Evolutionary conservation across 2,797 vertebrate genomes (phyloP).

Genomic region (Poecilia wingei): DNA sequence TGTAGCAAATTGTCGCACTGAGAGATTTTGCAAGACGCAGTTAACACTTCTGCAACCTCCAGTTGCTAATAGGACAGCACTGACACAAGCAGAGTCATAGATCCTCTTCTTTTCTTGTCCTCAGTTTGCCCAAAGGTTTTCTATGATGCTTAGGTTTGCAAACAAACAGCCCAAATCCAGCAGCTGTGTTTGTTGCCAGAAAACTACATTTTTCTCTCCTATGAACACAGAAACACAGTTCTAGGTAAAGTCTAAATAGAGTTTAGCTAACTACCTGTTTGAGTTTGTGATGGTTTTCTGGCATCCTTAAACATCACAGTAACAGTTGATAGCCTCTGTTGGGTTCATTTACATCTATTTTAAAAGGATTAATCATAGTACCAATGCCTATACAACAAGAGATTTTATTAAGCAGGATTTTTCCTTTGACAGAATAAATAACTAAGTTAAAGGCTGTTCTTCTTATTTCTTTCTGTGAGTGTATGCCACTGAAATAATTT

Average conservation of each 20-base stretch:
- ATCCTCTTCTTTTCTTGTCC: not conserved
- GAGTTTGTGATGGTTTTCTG: not conserved
- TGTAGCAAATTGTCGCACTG: not conserved
- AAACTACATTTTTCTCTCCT: not conserved
- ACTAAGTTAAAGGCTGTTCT: not conserved
- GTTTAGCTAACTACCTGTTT: not conserved
- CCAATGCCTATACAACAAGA: not conserved
- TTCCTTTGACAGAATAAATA: not conserved
- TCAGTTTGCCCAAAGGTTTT: not conserved
- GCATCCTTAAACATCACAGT: not conserved
- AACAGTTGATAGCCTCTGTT: not conserved
- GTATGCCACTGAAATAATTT: not conserved
- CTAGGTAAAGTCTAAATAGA: not conserved
- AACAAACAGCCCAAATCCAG: not conserved
- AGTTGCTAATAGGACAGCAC: not conserved
- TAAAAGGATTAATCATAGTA: not conserved
- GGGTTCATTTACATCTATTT: not conserved
- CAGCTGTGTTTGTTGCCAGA: not conserved
- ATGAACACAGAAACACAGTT: not conserved
- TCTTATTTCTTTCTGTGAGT: not conserved
- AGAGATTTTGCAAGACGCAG: not conserved
- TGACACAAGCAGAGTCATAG: not conserved
- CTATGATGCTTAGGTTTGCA: not conserved
- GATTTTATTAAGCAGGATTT: not conserved
- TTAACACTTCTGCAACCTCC: not conserved